Percentiles rank a stretch among this genome's conserved stretches.
Evolutionary conservation across 1,140 invertebrate genomes (phyloP).

Genomic region (Anastrepha obliqua): DNA sequence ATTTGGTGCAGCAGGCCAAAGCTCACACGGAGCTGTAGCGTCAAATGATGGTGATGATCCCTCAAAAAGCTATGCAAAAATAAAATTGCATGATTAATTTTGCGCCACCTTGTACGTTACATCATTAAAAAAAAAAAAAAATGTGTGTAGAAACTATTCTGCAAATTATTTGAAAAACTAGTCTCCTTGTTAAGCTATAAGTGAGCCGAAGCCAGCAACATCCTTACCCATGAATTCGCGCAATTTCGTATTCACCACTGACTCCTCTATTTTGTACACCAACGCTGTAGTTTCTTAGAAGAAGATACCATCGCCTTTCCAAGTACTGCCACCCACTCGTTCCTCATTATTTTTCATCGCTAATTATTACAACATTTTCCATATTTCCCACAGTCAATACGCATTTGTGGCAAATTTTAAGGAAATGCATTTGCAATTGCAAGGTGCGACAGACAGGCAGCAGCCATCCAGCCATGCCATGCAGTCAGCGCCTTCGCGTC

Average conservation of each 20-base stretch:
- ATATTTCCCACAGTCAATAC: slow-evolving; percentile 38
- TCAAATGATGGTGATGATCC: too few relatives aligned
- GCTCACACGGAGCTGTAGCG: too few relatives aligned
- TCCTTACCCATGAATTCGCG: neutral
- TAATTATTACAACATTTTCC: slow-evolving; percentile 42
- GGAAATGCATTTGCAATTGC: slow-evolving; percentile 28
- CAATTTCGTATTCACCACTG: neutral
- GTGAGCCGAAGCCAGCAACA: neutral
- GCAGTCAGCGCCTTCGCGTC: neutral
- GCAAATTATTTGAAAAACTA: too few relatives aligned
- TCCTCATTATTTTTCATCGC: neutral
- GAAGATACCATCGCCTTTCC: slow-evolving; percentile 22
- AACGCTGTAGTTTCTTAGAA: slow-evolving; percentile 22
- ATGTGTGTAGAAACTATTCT: too few relatives aligned
- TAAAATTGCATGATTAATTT: too few relatives aligned
- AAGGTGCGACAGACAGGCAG: slow-evolving; percentile 42
- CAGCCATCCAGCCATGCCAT: neutral
- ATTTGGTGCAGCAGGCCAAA: too few relatives aligned
- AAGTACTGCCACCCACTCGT: slow-evolving; percentile 42
- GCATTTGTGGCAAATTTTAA: slow-evolving; percentile 24
- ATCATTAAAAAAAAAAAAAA: too few relatives aligned
- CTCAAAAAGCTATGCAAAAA: too few relatives aligned
- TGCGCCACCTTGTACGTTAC: too few relatives aligned
- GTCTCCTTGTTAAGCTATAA: too few relatives aligned
- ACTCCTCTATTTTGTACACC: neutral